Evolutionary conservation across 2,888 invertebrate genomes (phyloP).

Genomic region (Eulithis testata): DNA sequence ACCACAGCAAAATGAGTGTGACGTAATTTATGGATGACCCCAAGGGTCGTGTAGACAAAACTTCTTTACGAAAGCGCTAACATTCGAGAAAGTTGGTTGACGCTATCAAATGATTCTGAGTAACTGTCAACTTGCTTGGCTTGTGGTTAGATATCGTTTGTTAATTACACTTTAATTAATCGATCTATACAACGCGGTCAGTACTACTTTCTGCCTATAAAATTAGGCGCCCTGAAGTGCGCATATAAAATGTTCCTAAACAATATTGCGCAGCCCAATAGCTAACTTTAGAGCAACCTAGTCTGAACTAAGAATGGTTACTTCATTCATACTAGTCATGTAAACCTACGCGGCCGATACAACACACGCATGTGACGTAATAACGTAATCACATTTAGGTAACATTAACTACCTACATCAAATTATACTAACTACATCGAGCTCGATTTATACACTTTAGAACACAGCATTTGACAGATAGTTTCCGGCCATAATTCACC

Average conservation of each 20-base stretch:
- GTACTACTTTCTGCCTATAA: neutral
- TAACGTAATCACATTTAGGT: conserved; percentile 71
- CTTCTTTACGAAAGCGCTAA: neutral
- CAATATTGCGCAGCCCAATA: neutral
- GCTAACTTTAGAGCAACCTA: neutral
- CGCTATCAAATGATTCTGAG: neutral
- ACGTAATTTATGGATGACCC: too few relatives aligned
- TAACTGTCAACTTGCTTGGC: neutral
- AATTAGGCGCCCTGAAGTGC: neutral
- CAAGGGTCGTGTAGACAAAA: conserved; percentile 17
- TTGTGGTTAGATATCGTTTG: too few relatives aligned
- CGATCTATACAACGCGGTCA: too few relatives aligned
- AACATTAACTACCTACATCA: conserved; percentile 59
- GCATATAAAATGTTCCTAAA: neutral
- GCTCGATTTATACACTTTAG: conserved; percentile 20
- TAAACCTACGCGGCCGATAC: conserved; percentile 15
- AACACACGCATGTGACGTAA: conserved; percentile 60
- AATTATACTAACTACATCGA: conserved; percentile 65
- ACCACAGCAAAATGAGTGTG: too few relatives aligned
- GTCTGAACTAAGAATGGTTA: conserved; percentile 5
- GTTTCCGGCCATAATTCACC: neutral
- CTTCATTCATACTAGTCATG: conserved; percentile 16
- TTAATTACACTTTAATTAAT: too few relatives aligned
- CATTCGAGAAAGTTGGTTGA: neutral
- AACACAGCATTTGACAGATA: conserved; percentile 10